A percentile compares a stretch with the other conserved stretches of the same genome.
phyloP scores from a whole-genome alignment of 2,888 invertebrate species.

The Charanyca ferruginea region DNA sequence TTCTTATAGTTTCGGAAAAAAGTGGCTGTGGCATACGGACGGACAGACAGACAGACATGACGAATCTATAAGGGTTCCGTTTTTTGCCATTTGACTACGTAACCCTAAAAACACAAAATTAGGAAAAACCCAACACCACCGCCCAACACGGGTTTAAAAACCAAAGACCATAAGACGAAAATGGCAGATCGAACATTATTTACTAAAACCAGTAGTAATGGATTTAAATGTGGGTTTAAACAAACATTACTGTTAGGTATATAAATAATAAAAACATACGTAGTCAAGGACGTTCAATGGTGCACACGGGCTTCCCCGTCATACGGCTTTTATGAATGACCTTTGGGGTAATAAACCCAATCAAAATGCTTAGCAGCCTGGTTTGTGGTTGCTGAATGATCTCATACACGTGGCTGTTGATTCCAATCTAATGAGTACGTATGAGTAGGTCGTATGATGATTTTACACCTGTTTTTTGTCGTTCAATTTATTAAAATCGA shows the following conservation, averaged over 20 bases:
- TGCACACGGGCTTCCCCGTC: slow-evolving; percentile 37
- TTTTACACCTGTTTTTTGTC: slow-evolving; percentile 8
- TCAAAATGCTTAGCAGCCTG: slow-evolving; percentile 14
- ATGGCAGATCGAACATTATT: background rate
- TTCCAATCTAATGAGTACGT: slow-evolving; percentile 10
- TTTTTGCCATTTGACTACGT: too few relatives aligned
- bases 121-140: background rate
- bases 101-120: background rate
- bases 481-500: background rate
- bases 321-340: slow-evolving; percentile 31
- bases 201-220: background rate
- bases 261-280: slow-evolving; percentile 12
- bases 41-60: too few relatives aligned
- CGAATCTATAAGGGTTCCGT: too few relatives aligned
- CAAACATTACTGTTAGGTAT: slow-evolving; percentile 10
- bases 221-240: slow-evolving; percentile 9
- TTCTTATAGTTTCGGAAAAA: too few relatives aligned
- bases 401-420: slow-evolving; percentile 5
- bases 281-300: slow-evolving; percentile 34
- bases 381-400: slow-evolving; percentile 28
- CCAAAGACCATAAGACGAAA: background rate
- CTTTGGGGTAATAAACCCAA: slow-evolving; percentile 35
- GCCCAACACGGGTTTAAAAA: background rate
- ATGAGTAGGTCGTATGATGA: slow-evolving; percentile 3
- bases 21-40: too few relatives aligned